Evolutionary conservation across 2,888 invertebrate genomes (phyloP), one percentile per base, ranked within the genome.

Genomic region (Orchestes rusci): DNA sequence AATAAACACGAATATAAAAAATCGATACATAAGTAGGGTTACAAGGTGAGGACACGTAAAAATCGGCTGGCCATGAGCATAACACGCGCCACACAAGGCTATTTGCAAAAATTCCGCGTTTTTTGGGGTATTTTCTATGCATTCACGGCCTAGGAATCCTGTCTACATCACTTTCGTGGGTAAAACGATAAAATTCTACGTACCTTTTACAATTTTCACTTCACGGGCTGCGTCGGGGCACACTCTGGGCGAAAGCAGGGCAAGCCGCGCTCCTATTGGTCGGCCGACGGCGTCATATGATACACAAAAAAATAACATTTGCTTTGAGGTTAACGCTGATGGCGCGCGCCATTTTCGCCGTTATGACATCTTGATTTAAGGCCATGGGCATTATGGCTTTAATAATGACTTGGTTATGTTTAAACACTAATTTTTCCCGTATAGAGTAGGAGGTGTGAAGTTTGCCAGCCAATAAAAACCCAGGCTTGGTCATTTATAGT

Each of bases 161-260:
- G 59, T 63, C 63, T 63, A 60, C 60, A 60, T 62, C 61, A 63
- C 63, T 66, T 68, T 66, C 66, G 62, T 59, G 61, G 63, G 63
- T 68, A 68, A 69, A 68, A 68, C 67, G 67, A 67, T 68, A 68
- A 68, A 69, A 68, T 69, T 68, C 65, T 68, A 69, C 69, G 63
- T 69, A 69, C 69, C 68, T 68, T 65, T 61, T 57, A 67, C 67
- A 65, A 66, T 66, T 67, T 66, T 68, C 68, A 68, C 67, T 64
- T 66, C 65, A 66, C 64, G 64, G 64, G 65, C 62, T 63, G 64
- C 65, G 39, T 65, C 67, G 68, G 70, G 70, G 69, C 66, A 66
- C 64, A 61, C 66, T 62, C 58, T 59, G 55, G 55, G 59, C 57
- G 55, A 62, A 62, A 66, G 63, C 68, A 69, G 63, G 69, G 68